These are phyloP conservation scores for Muntiacus muntjak DNA, from an alignment of 2,113 vertebrate genomes.

Conservation along the genomic window DNA sequence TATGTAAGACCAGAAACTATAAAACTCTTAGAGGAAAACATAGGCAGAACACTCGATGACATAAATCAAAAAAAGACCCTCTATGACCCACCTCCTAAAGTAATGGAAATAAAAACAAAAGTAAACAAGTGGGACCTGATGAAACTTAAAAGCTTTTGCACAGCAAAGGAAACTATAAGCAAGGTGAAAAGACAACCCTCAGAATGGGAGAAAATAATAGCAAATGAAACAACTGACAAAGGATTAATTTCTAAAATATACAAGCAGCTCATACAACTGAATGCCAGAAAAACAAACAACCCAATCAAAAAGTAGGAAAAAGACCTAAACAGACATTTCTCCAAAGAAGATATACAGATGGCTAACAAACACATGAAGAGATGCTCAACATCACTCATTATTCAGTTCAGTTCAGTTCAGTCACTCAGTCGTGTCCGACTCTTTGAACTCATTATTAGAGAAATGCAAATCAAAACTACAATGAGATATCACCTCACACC, in stretches of 20 bases:
- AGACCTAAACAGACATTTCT: neutral
- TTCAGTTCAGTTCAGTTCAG: too few species aligned
- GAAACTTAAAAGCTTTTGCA: neutral
- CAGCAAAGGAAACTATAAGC: neutral
- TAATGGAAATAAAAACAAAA: neutral
- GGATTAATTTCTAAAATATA: neutral
- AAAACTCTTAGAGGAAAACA: neutral
- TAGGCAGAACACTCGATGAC: neutral
- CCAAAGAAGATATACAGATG: neutral
- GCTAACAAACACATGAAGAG: neutral
- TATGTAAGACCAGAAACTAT: neutral
- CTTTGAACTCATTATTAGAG: neutral
- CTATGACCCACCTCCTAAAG: neutral
- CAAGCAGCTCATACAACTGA: neutral
- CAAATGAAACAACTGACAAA: neutral
- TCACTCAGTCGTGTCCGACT: too few species aligned
- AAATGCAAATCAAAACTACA: neutral
- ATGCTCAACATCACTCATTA: neutral
- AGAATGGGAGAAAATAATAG: neutral
- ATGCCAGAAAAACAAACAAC: neutral
- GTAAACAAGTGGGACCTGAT: neutral
- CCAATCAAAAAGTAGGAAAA: neutral
- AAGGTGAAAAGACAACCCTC: neutral
- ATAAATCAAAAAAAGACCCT: neutral
- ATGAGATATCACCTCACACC: neutral